Base-by-base conservation (phyloP, 2,888 invertebrate species). In the Monochamus alternatus region DNA sequence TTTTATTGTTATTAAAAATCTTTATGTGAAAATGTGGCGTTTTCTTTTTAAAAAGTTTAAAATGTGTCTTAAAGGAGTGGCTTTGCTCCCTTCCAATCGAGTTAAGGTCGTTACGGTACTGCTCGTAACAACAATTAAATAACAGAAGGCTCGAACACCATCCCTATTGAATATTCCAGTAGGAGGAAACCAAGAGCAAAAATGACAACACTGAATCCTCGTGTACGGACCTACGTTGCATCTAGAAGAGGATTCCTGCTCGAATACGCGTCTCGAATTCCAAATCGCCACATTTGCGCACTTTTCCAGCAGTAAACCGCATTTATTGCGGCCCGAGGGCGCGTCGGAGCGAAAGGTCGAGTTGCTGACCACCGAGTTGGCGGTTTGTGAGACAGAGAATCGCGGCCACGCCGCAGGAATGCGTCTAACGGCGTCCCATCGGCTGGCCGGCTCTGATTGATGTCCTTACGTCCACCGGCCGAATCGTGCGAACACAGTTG, bases 391-490 rank as follows among this genome's bases (percentile, higher is more conserved):
- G 63, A 63, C 44, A 44, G 63, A 63, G 9, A 22, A 22, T 1
- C 1, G 43, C 44, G 63, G 51, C 31, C 51, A 65, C n/a, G 59
- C 68, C 59, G 14, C 68, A 68, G 68, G 68, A 68, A 68, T 59
- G 68, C 31, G 58, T 59, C 58, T 68, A 68, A 66, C 64, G 64
- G 66, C 59, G 59, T 59, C 59, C 55, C 68, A 68, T 58, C 66
- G 51, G 12, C 55, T 43, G 55, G 68, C 58, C 59, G 5, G 5
- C 59, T 68, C 68, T 68, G 68, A 68, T 59, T 68, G 68, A 68
- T 68, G 43, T 44, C 44, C 38, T 32, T 60, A 32, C 31, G 60
- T 0, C 60, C 60, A 66, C 52, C 64, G 47, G 64, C 59, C 43
- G 30, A 9, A 68, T 68, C 43, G 22, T 58, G 59, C 68, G 68